Percentiles rank a stretch among this genome's conserved stretches.
These are phyloP conservation scores for Ladona fulva DNA, from an alignment of 1,140 invertebrate species.

Conservation along the genomic window DNA sequence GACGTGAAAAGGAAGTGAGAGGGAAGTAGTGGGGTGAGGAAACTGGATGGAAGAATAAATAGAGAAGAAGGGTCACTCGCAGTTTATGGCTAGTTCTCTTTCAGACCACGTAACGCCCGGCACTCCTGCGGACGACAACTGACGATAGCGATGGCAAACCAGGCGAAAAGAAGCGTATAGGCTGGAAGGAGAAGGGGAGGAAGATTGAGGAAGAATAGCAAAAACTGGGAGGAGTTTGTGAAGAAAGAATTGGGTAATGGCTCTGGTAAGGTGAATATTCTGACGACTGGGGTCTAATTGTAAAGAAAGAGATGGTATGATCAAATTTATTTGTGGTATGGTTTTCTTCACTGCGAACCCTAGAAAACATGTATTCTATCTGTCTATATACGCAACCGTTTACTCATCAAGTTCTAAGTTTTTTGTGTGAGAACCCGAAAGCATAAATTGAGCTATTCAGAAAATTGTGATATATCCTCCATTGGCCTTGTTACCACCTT, in stretches of 20 bases:
- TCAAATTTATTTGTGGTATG: too few species aligned
- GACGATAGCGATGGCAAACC: neutral
- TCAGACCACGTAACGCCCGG: neutral
- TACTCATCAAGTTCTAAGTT: too few species aligned
- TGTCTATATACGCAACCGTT: too few species aligned
- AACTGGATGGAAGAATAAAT: neutral
- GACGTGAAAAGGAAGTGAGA: neutral
- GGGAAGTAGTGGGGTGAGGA: too few species aligned
- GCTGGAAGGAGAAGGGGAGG: neutral
- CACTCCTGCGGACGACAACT: slow-evolving; percentile 1
- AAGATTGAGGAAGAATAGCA: neutral
- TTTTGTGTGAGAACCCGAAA: too few species aligned
- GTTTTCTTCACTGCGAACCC: too few species aligned
- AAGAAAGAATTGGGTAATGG: neutral
- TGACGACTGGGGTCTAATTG: neutral
- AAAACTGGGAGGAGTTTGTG: neutral
- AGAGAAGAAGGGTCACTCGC: neutral
- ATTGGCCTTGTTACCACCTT: too few species aligned
- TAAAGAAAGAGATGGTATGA: neutral
- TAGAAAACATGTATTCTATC: too few species aligned
- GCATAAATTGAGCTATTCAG: too few species aligned
- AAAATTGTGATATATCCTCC: too few species aligned
- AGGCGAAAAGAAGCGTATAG: neutral
- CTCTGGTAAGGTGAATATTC: neutral
- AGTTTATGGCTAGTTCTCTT: slow-evolving; percentile 9